Percentiles rank a stretch among this genome's conserved stretches.
These are phyloP conservation scores for Halictus ligatus DNA, from an alignment of 2,888 invertebrate genomes.

Conservation along the genomic window DNA sequence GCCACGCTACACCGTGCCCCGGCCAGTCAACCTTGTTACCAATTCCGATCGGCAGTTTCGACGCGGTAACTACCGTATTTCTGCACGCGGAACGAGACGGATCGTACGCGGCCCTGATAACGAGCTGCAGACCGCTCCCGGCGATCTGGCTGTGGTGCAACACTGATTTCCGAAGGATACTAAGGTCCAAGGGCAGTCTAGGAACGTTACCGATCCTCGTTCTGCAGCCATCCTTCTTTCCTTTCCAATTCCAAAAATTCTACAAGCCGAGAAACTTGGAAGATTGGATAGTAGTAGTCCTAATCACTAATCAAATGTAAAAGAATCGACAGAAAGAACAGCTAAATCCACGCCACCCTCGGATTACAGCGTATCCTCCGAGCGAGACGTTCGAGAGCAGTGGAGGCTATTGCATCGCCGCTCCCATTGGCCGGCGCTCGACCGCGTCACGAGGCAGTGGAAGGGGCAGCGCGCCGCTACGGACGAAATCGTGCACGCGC, in stretches of 20 bases:
- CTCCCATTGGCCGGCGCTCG: neutral
- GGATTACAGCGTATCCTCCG: no score
- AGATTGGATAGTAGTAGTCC: neutral
- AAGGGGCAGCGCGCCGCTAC: neutral
- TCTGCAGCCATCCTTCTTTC: neutral
- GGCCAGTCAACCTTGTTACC: conserved; percentile 74
- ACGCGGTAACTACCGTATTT: conserved; percentile 76
- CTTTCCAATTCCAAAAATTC: neutral
- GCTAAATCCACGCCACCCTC: no score
- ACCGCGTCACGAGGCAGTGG: neutral
- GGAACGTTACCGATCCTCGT: no score
- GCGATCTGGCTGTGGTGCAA: neutral
- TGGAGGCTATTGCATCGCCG: neutral
- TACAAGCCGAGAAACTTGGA: neutral
- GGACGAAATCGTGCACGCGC: neutral
- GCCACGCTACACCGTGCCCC: conserved; percentile 22
- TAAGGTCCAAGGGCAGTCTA: neutral
- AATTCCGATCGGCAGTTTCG: conserved; percentile 79
- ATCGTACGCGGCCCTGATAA: conserved; percentile 9
- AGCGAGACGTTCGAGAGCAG: neutral
- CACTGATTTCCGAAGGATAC: neutral
- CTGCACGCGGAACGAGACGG: conserved; percentile 40
- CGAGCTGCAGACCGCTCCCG: neutral
- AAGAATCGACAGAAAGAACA: no score
- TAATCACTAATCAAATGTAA: no score